Base-by-base conservation (phyloP, 1,140 invertebrate genomes). In the Rhagoletis zephyria region DNA sequence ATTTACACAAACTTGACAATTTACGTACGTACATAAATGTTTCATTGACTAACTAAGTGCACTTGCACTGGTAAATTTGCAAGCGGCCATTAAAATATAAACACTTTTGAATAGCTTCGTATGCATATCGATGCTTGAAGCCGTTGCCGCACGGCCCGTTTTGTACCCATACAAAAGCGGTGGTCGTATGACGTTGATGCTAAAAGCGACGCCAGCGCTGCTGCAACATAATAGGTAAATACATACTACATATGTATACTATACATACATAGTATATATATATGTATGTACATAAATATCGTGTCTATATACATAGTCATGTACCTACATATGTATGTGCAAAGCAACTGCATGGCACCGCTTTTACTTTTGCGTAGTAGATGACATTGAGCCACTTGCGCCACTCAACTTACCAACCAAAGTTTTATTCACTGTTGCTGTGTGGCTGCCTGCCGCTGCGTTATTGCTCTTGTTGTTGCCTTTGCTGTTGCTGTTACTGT, bases 361-460 rank as follows among this genome's bases (percentile, higher is more conserved):
- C 51, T 81, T 81, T 51, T 81, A 30, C 74, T 81, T 59, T 81
- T 81, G 74, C 74, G 74, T 81, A 81, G 45, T 81, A 56, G 74
- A 81, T 81, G 74, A 48, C 74, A 81, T 81, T 81, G 74, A 81
- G 74, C 74, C 74, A 81, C n/a, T 81, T 81, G 74, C 74, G 48
- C 74, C 74, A 81, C 74, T 81, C 51, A 81, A 81, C 48, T 81
- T 56, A 30, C 56, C 42, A 56, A 81, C 48, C 19, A 56, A 81
- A 56, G 12, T 81, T 30, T 81, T 16, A 81, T 2, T 48, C 16
- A n/a, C 74, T 81, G 74, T 81, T 81, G 74, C 74, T 81, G 74
- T 81, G 74, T 16, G 30, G 64, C n/a, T 56, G 51, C 48, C 51
- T 56, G 9, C n/a, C 74, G 74, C 48, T 81, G 48, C 74, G 19